Percentiles rank a stretch among this genome's conserved stretches.
Evolutionary conservation across 2,113 vertebrate genomes (phyloP).

Genomic region (Neotragus pygmaeus): DNA sequence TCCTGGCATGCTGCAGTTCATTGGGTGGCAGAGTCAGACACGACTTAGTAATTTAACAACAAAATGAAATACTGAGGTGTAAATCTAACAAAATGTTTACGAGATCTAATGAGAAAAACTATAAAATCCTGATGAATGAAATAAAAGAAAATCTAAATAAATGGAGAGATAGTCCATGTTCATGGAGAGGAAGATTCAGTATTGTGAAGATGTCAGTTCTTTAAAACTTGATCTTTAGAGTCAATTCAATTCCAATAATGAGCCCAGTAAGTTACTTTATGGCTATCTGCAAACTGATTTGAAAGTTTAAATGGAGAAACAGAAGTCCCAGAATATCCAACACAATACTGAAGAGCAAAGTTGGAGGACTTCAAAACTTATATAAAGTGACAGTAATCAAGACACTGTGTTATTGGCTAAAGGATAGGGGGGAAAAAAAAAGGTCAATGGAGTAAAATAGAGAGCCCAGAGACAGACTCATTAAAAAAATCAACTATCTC

Average conservation of each 20-base stretch:
- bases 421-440: background rate
- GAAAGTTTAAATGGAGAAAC: background rate
- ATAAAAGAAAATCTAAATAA: background rate
- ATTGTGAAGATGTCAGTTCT: background rate
- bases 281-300: background rate
- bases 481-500: background rate
- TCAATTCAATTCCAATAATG: background rate
- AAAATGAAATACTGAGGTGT: background rate
- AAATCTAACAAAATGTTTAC: background rate
- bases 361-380: background rate
- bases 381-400: background rate
- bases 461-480: background rate
- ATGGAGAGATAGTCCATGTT: background rate
- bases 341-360: background rate
- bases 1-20: background rate
- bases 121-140: background rate
- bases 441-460: background rate
- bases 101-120: background rate
- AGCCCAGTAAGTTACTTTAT: background rate
- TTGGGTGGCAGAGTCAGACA: background rate
- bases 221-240: background rate
- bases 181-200: background rate
- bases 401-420: background rate
- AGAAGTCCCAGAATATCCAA: background rate
- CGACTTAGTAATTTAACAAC: background rate